Base-by-base conservation (phyloP, 1,140 invertebrate genomes). In the Bombus terrestris region DNA sequence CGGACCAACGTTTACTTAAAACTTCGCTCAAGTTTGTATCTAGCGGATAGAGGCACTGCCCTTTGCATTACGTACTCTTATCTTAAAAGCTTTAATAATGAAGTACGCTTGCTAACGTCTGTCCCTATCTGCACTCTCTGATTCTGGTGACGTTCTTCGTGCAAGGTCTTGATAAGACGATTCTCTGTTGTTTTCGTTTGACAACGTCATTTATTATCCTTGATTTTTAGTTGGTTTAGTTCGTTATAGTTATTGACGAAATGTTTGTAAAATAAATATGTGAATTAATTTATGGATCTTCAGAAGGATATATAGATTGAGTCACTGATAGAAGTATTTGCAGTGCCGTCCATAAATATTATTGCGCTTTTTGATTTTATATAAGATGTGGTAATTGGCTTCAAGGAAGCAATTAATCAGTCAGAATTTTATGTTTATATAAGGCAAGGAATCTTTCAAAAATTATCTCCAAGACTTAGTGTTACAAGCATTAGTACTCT, bases 61-160 rank as follows among this genome's bases (percentile, higher is more conserved):
- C 68, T 68, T 3, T 59, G 3, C 32, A 37, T n/a, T 43, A 39
- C 43, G n/a, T 37, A 25, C 25, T 25, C 43, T 89, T 89, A 89
- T 86, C 84, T 86, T 66, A 41, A 68, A 83, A 77, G 80, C 73
- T 86, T 80, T 79, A 79, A 76, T 80, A 86, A 68, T 43, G 64
- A 25, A 35, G 59, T 62, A 76, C 69, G 76, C 32, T 43, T 53
- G 32, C 69, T 53, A 83, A 59, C 35, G 28, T n/a, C 62, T 25
- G n/a, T 12, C 18, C 35, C 47, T 66, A 64, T 73, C 73, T 41
- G 28, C 25, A 53, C 6, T 6, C 18, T 66, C 43, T 12, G 69
- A 28, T 57, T 47, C 37, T 47, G 13, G 6, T 9, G 22, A 25
- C 10, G 18, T 18, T 68, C 18, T 39, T 39, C 10, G 35, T 28